Evolutionary conservation across 1,140 invertebrate species (phyloP).

Genomic region (Drosophila lacertosa): DNA sequence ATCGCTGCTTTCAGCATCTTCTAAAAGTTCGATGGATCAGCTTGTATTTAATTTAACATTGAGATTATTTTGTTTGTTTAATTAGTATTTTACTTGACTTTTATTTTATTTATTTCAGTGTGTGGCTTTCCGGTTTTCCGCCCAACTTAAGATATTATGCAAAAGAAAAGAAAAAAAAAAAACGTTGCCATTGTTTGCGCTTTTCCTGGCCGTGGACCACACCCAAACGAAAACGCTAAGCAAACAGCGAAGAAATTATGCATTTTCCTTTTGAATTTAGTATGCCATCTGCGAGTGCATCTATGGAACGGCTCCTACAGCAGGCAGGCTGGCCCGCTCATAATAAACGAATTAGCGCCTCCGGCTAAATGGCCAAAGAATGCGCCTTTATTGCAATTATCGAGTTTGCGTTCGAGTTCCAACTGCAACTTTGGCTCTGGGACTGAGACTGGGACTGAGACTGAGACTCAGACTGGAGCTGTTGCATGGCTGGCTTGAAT

Average conservation of each 20-base stretch:
- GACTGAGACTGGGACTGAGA: neutral
- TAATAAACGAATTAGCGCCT: conserved; percentile 82
- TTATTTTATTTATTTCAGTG: neutral
- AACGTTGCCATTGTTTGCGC: conserved; percentile 29
- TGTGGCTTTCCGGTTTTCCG: neutral
- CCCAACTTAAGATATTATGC: conserved; percentile 22
- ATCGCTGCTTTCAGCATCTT: too few species aligned
- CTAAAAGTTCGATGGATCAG: too few species aligned
- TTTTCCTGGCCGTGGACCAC: conserved; percentile 39
- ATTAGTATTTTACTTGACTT: neutral
- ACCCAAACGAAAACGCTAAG: conserved; percentile 37
- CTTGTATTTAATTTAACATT: too few species aligned
- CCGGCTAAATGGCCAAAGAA: conserved; percentile 76
- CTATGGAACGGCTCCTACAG: conserved; percentile 18
- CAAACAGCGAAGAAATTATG: conserved; percentile 64
- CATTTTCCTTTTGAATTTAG: conserved; percentile 63
- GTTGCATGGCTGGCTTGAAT: conserved; percentile 68
- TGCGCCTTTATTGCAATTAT: conserved; percentile 82
- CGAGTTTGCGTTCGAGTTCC: conserved; percentile 50
- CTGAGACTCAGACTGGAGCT: conserved; percentile 1
- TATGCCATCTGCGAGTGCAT: conserved; percentile 68
- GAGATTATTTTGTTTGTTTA: neutral
- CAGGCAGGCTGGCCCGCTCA: conserved; percentile 34
- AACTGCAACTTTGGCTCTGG: conserved; percentile 29
- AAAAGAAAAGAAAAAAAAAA: conserved; percentile 1